These are phyloP conservation scores for Eurytoma adleriae DNA, from an alignment of 2,888 invertebrate species.

Conservation along the genomic window DNA sequence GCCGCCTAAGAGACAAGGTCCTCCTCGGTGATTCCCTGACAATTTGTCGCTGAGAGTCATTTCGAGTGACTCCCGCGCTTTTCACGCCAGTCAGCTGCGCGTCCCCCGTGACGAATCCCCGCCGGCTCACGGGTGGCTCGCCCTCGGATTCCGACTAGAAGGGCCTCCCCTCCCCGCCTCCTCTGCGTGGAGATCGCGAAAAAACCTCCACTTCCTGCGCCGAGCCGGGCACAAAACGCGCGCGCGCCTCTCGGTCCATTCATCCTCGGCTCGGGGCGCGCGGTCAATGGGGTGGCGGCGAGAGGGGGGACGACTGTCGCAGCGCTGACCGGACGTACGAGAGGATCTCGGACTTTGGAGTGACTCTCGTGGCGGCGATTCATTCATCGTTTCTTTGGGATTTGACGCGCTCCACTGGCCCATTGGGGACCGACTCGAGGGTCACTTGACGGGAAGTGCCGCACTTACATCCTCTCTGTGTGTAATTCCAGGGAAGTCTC, in stretches of 20 bases:
- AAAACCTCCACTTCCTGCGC: constrained; percentile 31
- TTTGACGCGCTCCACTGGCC: constrained; percentile 67
- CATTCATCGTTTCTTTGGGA: constrained; percentile 69
- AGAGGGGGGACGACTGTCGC: neutral
- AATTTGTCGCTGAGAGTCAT: constrained; percentile 55
- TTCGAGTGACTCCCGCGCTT: constrained; percentile 52
- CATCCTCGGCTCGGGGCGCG: constrained; percentile 15
- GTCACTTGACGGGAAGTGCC: constrained; percentile 66
- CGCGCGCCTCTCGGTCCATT: neutral
- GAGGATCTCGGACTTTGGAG: constrained; percentile 52
- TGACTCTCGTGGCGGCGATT: constrained; percentile 67
- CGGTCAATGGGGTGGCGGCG: constrained; percentile 18
- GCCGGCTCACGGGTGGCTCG: constrained; percentile 29
- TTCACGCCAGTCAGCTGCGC: constrained; percentile 33
- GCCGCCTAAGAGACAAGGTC: neutral
- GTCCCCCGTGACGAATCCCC: constrained; percentile 37
- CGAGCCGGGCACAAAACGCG: constrained; percentile 6
- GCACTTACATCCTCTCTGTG: constrained; percentile 33
- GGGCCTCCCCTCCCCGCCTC: constrained; percentile 24
- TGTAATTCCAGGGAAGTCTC: constrained; percentile 49
- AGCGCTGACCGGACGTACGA: constrained; percentile 35
- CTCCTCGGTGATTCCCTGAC: constrained; percentile 37
- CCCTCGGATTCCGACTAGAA: neutral
- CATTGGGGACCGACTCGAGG: constrained; percentile 64
- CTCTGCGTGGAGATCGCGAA: neutral